Conservation (phyloP, 2,888 invertebrate species). For the Neria commutata region DNA sequence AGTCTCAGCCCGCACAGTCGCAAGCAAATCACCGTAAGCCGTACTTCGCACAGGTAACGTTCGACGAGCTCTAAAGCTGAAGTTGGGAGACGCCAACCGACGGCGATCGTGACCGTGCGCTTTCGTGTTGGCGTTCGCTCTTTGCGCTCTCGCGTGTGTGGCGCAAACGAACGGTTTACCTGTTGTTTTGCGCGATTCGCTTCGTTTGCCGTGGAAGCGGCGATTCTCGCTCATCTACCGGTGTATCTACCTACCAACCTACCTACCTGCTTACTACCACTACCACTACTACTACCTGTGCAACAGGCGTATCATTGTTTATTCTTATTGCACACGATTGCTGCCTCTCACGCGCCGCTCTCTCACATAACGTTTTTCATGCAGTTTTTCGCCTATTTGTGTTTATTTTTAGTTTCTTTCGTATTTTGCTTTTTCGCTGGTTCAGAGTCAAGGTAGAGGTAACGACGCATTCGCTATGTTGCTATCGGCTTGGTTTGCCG, state of each 20-base stretch:
- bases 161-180: slow-evolving; percentile 40
- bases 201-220: slow-evolving; percentile 4
- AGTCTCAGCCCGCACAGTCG: too few relatives aligned
- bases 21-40: slow-evolving; percentile 50
- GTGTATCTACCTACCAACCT: slow-evolving; percentile 21
- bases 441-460: slow-evolving; percentile 63
- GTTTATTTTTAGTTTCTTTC: slow-evolving; percentile 26
- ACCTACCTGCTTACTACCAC: background rate
- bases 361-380: slow-evolving; percentile 56
- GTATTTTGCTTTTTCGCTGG: slow-evolving; percentile 34
- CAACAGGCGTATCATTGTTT: too few relatives aligned
- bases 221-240: background rate
- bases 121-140: slow-evolving; percentile 29
- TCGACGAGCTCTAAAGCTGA: slow-evolving; percentile 9
- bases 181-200: slow-evolving; percentile 24
- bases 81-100: background rate
- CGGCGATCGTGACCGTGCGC: slow-evolving; percentile 36
- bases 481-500: slow-evolving; percentile 6
- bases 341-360: slow-evolving; percentile 33
- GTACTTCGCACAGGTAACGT: slow-evolving; percentile 31
- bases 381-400: slow-evolving; percentile 39
- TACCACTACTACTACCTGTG: too few relatives aligned
- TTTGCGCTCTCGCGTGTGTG: slow-evolving; percentile 26
- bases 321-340: too few relatives aligned
- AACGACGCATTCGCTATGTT: slow-evolving; percentile 35